Conservation (phyloP, 2,797 vertebrate species). For the Podarcis lilfordi region DNA sequence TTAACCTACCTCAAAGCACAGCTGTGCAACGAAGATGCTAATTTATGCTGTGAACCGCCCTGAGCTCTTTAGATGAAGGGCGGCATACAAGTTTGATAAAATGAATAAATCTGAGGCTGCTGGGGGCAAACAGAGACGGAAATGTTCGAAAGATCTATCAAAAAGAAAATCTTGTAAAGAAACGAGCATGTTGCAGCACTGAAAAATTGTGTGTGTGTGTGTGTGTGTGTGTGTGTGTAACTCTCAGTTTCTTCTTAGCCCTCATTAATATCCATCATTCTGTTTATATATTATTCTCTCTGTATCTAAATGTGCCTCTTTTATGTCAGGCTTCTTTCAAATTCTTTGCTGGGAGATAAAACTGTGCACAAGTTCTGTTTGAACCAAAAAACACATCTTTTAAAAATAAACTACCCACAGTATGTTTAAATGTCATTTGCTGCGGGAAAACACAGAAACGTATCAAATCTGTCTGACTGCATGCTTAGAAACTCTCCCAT, state of each 20-base stretch:
- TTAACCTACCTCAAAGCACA: background rate
- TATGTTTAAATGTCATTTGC: constrained; percentile 11
- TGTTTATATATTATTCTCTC: constrained; percentile 1
- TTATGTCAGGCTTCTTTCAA: background rate
- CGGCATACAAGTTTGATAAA: too few species aligned
- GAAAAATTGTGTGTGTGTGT: background rate
- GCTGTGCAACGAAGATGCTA: background rate
- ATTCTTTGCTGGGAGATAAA: background rate
- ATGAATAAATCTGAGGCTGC: background rate
- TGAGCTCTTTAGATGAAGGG: too few species aligned
- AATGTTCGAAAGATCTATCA: background rate
- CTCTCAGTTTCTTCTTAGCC: background rate
- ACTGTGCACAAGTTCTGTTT: background rate
- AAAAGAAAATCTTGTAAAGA: background rate
- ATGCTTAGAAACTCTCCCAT: background rate
- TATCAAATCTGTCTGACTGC: background rate
- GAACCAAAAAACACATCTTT: background rate
- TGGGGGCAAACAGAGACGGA: background rate
- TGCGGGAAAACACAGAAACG: background rate
- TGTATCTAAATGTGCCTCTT: background rate
- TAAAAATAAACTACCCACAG: background rate
- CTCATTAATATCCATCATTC: constrained; percentile 1
- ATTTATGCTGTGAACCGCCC: too few species aligned
- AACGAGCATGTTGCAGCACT: background rate
- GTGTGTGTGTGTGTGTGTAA: background rate